These are phyloP conservation scores for Phyllostomus discolor DNA, from an alignment of 2,113 vertebrate species.

Conservation along the genomic window DNA sequence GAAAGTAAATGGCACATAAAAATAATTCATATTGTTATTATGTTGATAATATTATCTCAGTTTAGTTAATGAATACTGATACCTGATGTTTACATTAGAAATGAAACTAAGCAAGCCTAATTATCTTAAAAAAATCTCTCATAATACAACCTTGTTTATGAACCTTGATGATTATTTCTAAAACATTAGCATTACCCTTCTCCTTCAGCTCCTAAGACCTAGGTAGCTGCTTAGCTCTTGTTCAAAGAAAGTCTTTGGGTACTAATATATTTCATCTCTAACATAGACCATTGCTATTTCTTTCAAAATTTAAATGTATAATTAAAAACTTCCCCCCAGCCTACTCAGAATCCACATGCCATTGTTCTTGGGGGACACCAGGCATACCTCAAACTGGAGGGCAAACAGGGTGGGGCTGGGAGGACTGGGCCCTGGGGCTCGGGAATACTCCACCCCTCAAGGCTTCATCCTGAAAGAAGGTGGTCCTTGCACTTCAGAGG, in stretches of 20 bases:
- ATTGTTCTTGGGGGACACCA: neutral
- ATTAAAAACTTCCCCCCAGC: neutral
- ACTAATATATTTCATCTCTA: neutral
- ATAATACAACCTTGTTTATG: neutral
- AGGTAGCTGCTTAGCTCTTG: neutral
- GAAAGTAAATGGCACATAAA: neutral
- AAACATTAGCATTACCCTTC: neutral
- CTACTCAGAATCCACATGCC: rapidly evolving
- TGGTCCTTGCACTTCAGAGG: neutral
- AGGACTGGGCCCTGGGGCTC: neutral
- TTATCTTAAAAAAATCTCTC: neutral
- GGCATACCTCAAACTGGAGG: neutral
- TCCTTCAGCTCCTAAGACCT: neutral
- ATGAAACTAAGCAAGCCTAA: neutral
- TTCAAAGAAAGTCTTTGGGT: neutral
- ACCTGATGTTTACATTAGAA: neutral
- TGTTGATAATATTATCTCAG: neutral
- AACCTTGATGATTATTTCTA: neutral
- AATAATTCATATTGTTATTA: neutral
- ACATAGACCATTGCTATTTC: neutral
- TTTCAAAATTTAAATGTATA: neutral
- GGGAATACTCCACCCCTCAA: neutral
- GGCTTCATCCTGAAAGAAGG: neutral
- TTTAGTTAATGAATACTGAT: neutral
- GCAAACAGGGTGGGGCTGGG: neutral